phyloP scores from a whole-genome alignment of 1,140 invertebrate genomes.

The Thaumatotibia leucotreta region DNA sequence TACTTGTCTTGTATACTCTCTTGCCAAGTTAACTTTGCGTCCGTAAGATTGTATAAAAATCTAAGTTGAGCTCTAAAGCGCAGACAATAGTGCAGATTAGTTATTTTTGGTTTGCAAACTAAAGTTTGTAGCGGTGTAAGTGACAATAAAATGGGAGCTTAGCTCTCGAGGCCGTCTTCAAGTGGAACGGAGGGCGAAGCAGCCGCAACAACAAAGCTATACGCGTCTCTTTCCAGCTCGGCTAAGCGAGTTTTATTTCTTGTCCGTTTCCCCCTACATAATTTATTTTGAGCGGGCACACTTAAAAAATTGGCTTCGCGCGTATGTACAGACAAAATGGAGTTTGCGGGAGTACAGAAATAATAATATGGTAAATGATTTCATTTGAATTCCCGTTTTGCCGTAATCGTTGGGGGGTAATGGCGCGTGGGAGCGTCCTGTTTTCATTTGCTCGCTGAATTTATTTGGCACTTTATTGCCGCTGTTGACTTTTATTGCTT shows the following conservation, averaged over 20 bases:
- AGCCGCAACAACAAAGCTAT: constrained; percentile 29
- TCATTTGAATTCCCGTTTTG: constrained; percentile 58
- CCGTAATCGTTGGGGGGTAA: constrained; percentile 51
- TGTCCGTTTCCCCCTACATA: constrained; percentile 70
- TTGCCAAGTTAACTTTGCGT: constrained; percentile 21
- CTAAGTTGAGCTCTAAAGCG: constrained; percentile 26
- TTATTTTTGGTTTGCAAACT: constrained; percentile 49
- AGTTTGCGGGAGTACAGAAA: constrained; percentile 47
- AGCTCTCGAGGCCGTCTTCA: constrained; percentile 68
- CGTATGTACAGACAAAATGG: constrained; percentile 54
- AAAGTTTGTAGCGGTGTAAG: constrained; percentile 67
- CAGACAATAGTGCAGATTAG: constrained; percentile 14
- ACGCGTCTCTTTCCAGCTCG: constrained; percentile 44
- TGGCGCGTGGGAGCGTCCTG: constrained; percentile 46
- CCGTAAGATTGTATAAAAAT: constrained; percentile 7
- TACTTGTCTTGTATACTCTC: constrained; percentile 42
- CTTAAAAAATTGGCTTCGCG: constrained; percentile 71
- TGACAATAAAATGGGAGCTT: constrained; percentile 73
- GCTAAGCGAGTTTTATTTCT: constrained; percentile 65
- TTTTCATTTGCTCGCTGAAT: constrained; percentile 55
- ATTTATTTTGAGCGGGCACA: constrained; percentile 72
- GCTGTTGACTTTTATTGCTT: constrained; percentile 42
- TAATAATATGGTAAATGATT: constrained; percentile 73
- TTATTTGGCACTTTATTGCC: constrained; percentile 53
- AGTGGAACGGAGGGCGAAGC: constrained; percentile 45